phyloP scores from a whole-genome alignment of 1,140 invertebrate species.

The Agraylea sexmaculata region DNA sequence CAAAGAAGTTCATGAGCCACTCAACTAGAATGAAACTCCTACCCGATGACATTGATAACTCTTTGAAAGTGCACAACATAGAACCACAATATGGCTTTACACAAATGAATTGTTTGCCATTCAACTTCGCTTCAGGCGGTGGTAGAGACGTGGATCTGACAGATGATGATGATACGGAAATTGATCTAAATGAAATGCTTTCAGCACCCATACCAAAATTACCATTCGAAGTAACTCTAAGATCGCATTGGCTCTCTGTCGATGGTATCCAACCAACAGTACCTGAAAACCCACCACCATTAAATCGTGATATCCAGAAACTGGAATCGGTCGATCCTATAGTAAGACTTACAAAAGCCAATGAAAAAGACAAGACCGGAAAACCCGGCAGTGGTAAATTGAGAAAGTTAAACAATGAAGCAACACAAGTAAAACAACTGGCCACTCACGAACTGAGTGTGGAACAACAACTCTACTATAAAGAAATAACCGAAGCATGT shows the following conservation, averaged over 20 bases:
- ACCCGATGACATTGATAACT: constrained; percentile 75
- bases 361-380: constrained; percentile 42
- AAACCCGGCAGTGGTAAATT: constrained; percentile 55
- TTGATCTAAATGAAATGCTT: no score
- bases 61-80: constrained; percentile 82
- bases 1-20: constrained; percentile 87
- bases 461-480: constrained; percentile 93
- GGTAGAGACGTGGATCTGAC: no score
- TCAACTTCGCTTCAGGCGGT: constrained; percentile 90
- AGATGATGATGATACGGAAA: no score
- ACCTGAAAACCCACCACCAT: constrained; percentile 79
- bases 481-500: constrained; percentile 94
- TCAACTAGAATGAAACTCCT: constrained; percentile 76
- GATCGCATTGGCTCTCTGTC: constrained; percentile 84
- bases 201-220: no score
- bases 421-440: constrained; percentile 78
- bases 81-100: constrained; percentile 95
- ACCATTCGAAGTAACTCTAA: constrained; percentile 63
- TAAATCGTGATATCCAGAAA: constrained; percentile 69
- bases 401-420: constrained; percentile 64
- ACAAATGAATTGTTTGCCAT: constrained; percentile 75
- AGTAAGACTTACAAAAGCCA: constrained; percentile 50
- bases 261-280: constrained; percentile 83
- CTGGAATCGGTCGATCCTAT: constrained; percentile 74
- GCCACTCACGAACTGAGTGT: constrained; percentile 86